phyloP scores from a whole-genome alignment of 2,797 vertebrate genomes.

The Poecilia gillii region DNA sequence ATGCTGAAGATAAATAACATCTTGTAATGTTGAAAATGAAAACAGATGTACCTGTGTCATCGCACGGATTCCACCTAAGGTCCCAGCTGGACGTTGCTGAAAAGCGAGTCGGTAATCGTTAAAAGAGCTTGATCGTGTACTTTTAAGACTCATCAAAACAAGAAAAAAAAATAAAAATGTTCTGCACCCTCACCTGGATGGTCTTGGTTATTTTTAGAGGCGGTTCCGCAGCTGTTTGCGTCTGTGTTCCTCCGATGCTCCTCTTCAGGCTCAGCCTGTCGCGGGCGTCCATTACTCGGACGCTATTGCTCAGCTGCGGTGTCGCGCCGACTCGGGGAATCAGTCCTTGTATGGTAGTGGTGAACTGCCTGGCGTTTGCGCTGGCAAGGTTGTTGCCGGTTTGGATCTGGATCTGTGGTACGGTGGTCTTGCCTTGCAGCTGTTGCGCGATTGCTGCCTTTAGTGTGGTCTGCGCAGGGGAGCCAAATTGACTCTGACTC shows the following conservation, averaged over 20 bases:
- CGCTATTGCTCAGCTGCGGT: conserved; percentile 73
- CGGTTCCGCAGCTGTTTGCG: conserved; percentile 71
- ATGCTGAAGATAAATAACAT: background rate
- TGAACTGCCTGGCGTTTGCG: conserved; percentile 65
- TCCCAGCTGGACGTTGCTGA: conserved; percentile 80
- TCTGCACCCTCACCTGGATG: conserved; percentile 85
- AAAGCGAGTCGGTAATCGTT: background rate
- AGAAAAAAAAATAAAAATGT: background rate
- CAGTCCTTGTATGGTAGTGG: conserved; percentile 63
- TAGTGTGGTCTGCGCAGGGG: conserved; percentile 45
- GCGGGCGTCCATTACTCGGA: conserved; percentile 90
- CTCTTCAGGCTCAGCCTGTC: conserved; percentile 94
- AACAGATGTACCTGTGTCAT: conserved; percentile 60
- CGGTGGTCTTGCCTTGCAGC: conserved; percentile 55
- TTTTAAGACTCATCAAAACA: background rate
- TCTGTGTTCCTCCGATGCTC: conserved; percentile 79
- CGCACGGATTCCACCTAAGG: conserved; percentile 73
- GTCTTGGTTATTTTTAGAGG: conserved; percentile 96
- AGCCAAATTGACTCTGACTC: conserved; percentile 53
- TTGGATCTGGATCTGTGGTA: conserved; percentile 80
- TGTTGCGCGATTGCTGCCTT: conserved; percentile 52
- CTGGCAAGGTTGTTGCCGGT: conserved; percentile 51
- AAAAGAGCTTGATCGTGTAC: background rate
- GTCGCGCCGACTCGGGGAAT: conserved; percentile 50
- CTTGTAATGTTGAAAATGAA: background rate